These are phyloP conservation scores for Microctonus brassicae DNA, from an alignment of 2,888 invertebrate genomes.

Conservation along the genomic window DNA sequence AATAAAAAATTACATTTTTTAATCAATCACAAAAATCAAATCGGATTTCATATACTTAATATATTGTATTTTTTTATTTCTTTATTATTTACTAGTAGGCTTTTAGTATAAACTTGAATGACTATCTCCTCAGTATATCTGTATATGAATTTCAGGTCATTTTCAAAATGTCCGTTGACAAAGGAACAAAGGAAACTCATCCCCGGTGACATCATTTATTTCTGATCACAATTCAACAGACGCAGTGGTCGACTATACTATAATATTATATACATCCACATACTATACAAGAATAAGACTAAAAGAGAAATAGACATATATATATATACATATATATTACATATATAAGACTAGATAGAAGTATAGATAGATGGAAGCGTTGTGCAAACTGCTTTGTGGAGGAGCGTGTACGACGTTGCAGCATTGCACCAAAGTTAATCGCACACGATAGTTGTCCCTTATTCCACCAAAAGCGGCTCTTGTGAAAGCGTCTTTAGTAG, in stretches of 20 bases:
- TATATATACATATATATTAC: background rate
- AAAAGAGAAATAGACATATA: background rate
- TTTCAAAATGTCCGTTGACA: conserved; percentile 1
- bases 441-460: background rate
- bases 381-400: conserved; percentile 11
- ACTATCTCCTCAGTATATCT: too few relatives aligned
- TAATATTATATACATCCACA: too few relatives aligned
- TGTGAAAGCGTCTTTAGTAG: background rate
- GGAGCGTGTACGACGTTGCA: background rate
- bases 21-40: too few relatives aligned
- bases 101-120: too few relatives aligned
- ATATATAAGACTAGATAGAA: background rate
- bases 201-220: conserved; percentile 23
- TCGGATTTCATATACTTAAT: too few relatives aligned
- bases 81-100: too few relatives aligned
- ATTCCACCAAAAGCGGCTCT: background rate
- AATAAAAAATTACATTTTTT: too few relatives aligned
- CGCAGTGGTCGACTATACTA: background rate
- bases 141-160: background rate
- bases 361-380: background rate
- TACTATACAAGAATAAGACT: background rate
- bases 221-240: conserved; percentile 17
- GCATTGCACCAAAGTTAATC: background rate
- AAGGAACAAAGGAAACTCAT: conserved; percentile 27
- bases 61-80: too few relatives aligned